phyloP scores from a whole-genome alignment of 2,797 vertebrate genomes.

The Ataeniobius toweri region DNA sequence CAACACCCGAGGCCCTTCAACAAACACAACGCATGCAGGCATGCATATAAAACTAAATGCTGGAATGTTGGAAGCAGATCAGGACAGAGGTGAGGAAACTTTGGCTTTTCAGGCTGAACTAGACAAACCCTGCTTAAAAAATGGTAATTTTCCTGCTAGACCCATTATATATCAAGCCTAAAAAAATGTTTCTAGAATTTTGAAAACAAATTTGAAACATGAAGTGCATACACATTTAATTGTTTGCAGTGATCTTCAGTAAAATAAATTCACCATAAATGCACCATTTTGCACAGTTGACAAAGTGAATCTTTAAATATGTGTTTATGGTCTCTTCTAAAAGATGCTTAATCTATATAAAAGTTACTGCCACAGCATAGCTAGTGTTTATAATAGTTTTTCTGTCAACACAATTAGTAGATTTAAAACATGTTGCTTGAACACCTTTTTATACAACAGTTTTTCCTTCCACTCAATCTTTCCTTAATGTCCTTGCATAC shows the following conservation, averaged over 20 bases:
- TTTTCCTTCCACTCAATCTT: no score
- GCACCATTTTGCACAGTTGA: not conserved
- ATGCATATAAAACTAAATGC: conserved; percentile 25
- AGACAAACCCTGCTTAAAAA: not conserved
- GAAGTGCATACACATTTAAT: not conserved
- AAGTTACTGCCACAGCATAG: no score
- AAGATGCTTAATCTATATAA: no score
- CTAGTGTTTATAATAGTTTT: no score
- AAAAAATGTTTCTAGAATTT: not conserved
- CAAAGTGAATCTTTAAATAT: not conserved
- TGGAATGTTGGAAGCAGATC: conserved; percentile 45
- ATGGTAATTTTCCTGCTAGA: not conserved
- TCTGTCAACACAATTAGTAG: no score
- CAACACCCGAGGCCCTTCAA: conserved; percentile 30
- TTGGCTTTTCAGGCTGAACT: not conserved
- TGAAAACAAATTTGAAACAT: not conserved
- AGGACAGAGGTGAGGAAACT: not conserved
- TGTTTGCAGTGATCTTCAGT: not conserved
- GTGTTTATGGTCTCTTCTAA: not conserved
- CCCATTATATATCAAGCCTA: not conserved
- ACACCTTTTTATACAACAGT: no score
- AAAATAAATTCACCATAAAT: not conserved
- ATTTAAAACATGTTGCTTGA: no score
- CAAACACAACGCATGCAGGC: conserved; percentile 54
- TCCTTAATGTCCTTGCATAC: no score